These are phyloP conservation scores for Orientallactaga bullata DNA, from an alignment of 2,113 vertebrate genomes.

Conservation along the genomic window DNA sequence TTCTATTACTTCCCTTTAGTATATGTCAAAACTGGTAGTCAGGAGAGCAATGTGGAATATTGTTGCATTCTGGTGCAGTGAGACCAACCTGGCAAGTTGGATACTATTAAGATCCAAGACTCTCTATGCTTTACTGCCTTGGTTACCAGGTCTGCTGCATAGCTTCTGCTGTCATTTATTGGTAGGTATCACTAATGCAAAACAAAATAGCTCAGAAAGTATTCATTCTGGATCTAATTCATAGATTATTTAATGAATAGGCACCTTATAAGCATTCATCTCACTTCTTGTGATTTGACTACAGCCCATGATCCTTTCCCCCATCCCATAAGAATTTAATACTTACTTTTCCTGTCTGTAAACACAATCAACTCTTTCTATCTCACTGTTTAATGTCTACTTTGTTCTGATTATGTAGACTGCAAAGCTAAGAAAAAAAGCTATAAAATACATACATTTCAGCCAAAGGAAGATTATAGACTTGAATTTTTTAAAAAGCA, in stretches of 20 bases:
- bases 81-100: too few species aligned
- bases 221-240: background rate
- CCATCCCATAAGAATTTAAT: background rate
- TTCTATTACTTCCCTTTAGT: background rate
- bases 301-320: background rate
- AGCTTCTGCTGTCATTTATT: background rate
- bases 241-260: background rate
- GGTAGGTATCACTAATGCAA: background rate
- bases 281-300: background rate
- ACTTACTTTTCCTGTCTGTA: background rate
- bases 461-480: conserved; percentile 18
- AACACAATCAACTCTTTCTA: background rate
- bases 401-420: background rate
- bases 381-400: background rate
- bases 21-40: background rate
- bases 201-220: background rate
- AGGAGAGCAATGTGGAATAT: background rate
- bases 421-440: background rate
- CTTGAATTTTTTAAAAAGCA: background rate
- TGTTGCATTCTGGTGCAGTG: background rate
- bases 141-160: background rate
- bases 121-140: background rate
- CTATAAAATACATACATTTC: background rate
- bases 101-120: background rate
- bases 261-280: background rate